phyloP scores from a whole-genome alignment of 2,888 invertebrate genomes.

The Eupithecia dodoneata region DNA sequence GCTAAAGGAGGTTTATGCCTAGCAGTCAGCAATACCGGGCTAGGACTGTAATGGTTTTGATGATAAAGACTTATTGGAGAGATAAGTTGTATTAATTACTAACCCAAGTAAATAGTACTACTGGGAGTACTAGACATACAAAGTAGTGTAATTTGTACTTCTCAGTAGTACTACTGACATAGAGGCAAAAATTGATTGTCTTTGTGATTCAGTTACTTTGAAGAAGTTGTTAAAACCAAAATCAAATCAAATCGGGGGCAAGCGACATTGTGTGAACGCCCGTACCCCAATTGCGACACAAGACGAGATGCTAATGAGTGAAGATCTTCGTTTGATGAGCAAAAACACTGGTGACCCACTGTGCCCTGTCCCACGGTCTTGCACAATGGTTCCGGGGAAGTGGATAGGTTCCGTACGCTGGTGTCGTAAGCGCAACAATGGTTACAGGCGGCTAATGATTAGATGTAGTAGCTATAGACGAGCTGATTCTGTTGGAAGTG shows the following conservation, averaged over 20 bases:
- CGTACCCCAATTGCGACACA: slow-evolving; percentile 60
- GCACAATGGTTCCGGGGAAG: slow-evolving; percentile 69
- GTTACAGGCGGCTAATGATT: slow-evolving; percentile 55
- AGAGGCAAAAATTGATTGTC: not conserved
- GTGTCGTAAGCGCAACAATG: slow-evolving; percentile 59
- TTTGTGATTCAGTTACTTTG: not conserved
- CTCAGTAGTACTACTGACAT: too few relatives aligned
- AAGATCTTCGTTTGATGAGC: slow-evolving; percentile 57
- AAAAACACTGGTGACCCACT: slow-evolving; percentile 59
- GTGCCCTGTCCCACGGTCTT: slow-evolving; percentile 65
- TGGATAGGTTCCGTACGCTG: slow-evolving; percentile 64
- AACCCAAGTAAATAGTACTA: too few relatives aligned
- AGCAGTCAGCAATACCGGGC: too few relatives aligned
- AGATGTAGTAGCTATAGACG: slow-evolving; percentile 56
- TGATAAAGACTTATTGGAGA: too few relatives aligned
- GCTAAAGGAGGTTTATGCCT: too few relatives aligned
- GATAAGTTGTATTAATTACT: too few relatives aligned
- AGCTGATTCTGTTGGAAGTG: not conserved
- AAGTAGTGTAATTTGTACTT: too few relatives aligned
- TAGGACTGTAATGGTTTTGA: not conserved
- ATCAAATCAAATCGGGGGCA: slow-evolving; percentile 32
- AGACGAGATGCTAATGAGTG: slow-evolving; percentile 54
- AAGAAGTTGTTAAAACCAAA: not conserved
- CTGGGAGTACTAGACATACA: too few relatives aligned
- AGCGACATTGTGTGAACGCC: slow-evolving; percentile 51